A percentile compares a stretch with the other conserved stretches of the same genome.
Conservation (phyloP, 1,140 invertebrate genomes). For the Centruroides sculpturatus region DNA sequence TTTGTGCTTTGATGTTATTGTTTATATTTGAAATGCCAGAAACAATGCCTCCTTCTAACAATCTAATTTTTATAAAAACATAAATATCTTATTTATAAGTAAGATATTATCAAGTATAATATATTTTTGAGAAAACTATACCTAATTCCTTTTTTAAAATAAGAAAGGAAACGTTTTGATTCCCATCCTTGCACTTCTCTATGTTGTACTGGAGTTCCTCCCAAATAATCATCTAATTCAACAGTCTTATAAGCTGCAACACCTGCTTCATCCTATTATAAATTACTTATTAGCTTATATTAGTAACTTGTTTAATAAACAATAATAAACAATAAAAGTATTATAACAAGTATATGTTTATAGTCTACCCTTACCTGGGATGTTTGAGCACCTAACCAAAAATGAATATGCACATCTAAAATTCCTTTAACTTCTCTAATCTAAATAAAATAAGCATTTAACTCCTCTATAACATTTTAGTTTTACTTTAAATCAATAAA, state of each 20-base stretch:
- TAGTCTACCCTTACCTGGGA: slow-evolving; percentile 39
- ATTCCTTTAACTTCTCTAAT: slow-evolving; percentile 34
- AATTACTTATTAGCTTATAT: no score
- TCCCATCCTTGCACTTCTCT: slow-evolving; percentile 74
- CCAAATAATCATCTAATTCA: slow-evolving; percentile 66
- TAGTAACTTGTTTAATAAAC: no score
- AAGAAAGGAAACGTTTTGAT: slow-evolving; percentile 57
- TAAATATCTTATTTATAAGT: not conserved
- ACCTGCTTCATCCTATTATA: slow-evolving; percentile 57
- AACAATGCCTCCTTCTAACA: slow-evolving; percentile 40
- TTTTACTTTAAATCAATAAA: not conserved
- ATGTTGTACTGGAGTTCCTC: slow-evolving; percentile 73
- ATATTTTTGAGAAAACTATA: slow-evolving; percentile 10
- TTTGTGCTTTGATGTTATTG: slow-evolving; percentile 33
- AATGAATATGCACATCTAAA: slow-evolving; percentile 71
- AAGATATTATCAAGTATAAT: not conserved
- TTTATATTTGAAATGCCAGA: slow-evolving; percentile 39
- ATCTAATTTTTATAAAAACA: not conserved
- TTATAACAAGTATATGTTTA: no score
- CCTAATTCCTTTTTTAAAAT: slow-evolving; percentile 54
- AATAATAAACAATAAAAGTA: no score
- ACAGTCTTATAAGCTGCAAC: slow-evolving; percentile 74
- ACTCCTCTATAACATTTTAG: not conserved
- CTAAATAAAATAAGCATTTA: not conserved
- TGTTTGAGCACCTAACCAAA: slow-evolving; percentile 69